Evolutionary conservation across 2,113 vertebrate species (phyloP).

Genomic region (Seriola quinqueradiata): DNA sequence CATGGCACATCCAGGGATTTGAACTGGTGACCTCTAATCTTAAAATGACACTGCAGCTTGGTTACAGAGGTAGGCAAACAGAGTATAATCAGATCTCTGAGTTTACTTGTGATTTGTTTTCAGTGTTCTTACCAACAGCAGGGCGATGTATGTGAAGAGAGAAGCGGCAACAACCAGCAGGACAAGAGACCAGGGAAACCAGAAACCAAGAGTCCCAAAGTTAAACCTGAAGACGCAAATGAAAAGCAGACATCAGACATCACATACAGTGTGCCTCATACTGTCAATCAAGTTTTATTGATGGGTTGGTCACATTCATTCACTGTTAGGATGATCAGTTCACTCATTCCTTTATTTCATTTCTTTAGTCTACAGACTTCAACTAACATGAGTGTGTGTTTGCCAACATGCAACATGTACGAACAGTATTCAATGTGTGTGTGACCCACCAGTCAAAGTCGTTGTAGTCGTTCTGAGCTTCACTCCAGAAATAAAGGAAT

Average conservation of each 20-base stretch:
- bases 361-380: background rate
- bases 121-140: constrained; percentile 83
- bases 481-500: constrained; percentile 91
- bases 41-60: background rate
- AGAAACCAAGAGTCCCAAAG: constrained; percentile 86
- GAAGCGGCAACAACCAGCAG: constrained; percentile 83
- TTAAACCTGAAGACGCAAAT: constrained; percentile 82
- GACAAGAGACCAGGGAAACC: constrained; percentile 91
- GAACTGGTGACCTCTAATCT: background rate
- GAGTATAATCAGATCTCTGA: background rate
- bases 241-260: background rate
- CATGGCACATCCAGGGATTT: fast-evolving
- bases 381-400: background rate
- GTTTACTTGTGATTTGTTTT: background rate
- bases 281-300: background rate
- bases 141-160: constrained; percentile 85
- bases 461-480: constrained; percentile 93
- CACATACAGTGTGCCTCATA: background rate
- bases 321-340: background rate
- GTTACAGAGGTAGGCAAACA: background rate
- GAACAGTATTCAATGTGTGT: background rate
- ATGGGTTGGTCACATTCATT: background rate
- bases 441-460: constrained; percentile 92
- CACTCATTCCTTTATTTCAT: background rate
- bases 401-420: background rate